Evolutionary conservation across 2,888 invertebrate genomes (phyloP).

Genomic region (Argyresthia goedartella): DNA sequence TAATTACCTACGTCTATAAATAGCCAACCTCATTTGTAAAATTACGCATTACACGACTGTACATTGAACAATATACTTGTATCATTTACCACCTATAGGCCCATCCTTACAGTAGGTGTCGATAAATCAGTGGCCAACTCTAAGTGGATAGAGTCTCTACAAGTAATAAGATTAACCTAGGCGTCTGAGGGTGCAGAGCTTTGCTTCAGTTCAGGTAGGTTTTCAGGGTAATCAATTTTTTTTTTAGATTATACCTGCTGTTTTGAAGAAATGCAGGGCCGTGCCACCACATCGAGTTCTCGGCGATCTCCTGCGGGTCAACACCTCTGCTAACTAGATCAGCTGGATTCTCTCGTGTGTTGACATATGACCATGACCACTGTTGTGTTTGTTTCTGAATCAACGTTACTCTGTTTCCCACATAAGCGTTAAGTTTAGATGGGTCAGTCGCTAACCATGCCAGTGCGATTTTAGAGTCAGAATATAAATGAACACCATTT

Average conservation of each 20-base stretch:
- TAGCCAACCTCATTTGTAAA: too few relatives aligned
- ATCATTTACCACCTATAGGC: too few relatives aligned
- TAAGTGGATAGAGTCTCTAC: slow-evolving; percentile 7
- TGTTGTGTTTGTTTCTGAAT: slow-evolving; percentile 7
- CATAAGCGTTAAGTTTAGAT: slow-evolving; percentile 12
- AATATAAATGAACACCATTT: slow-evolving; percentile 8
- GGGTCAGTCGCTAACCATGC: slow-evolving; percentile 13
- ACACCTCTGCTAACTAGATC: slow-evolving; percentile 11
- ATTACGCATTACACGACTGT: too few relatives aligned
- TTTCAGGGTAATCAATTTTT: neutral
- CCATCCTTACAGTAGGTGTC: too few relatives aligned
- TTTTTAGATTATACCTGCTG: neutral
- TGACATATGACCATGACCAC: slow-evolving; percentile 10
- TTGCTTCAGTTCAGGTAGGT: neutral
- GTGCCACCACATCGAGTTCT: slow-evolving; percentile 10
- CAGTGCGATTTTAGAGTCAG: slow-evolving; percentile 16
- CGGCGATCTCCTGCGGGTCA: slow-evolving; percentile 5
- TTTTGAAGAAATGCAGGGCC: slow-evolving; percentile 4
- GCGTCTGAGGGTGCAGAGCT: neutral
- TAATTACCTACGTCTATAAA: too few relatives aligned
- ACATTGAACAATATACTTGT: too few relatives aligned
- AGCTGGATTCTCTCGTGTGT: slow-evolving; percentile 7
- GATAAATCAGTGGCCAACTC: too few relatives aligned
- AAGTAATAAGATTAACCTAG: neutral
- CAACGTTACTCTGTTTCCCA: slow-evolving; percentile 13